These are phyloP conservation scores for Drosophila biarmipes DNA, from an alignment of 1,140 invertebrate genomes.

Conservation along the genomic window DNA sequence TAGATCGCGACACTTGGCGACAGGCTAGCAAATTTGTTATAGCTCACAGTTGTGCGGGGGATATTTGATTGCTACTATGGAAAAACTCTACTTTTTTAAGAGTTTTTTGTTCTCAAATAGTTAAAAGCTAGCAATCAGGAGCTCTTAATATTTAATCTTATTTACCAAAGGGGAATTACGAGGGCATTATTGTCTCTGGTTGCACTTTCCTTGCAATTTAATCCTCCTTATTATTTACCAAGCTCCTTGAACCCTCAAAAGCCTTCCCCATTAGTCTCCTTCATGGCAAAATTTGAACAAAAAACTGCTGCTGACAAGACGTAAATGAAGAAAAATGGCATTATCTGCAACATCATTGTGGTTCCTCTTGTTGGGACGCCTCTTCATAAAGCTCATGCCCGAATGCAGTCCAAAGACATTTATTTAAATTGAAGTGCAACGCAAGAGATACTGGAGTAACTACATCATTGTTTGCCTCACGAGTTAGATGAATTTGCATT, in stretches of 20 bases:
- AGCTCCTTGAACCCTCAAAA: constrained; percentile 15
- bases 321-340: constrained; percentile 67
- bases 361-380: constrained; percentile 36
- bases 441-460: constrained; percentile 35
- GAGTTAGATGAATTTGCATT: constrained; percentile 46
- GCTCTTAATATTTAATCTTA: too few species aligned
- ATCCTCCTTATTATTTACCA: constrained; percentile 1
- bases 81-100: not conserved
- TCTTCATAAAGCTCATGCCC: constrained; percentile 37
- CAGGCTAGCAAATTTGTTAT: constrained; percentile 31
- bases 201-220: constrained; percentile 7
- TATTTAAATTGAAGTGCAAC: constrained; percentile 80
- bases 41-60: constrained; percentile 10
- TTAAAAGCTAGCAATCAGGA: too few species aligned
- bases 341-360: constrained; percentile 31
- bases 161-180: too few species aligned
- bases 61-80: constrained; percentile 1
- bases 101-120: too few species aligned
- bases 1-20: constrained; percentile 33
- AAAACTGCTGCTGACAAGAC: constrained; percentile 42
- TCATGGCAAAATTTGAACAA: constrained; percentile 5
- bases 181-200: not conserved
- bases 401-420: constrained; percentile 45
- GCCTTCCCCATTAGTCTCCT: not conserved
- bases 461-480: constrained; percentile 33